A percentile compares a stretch with the other conserved stretches of the same genome.
Evolutionary conservation across 2,888 invertebrate genomes (phyloP).

Genomic region (Heliconius hortense): DNA sequence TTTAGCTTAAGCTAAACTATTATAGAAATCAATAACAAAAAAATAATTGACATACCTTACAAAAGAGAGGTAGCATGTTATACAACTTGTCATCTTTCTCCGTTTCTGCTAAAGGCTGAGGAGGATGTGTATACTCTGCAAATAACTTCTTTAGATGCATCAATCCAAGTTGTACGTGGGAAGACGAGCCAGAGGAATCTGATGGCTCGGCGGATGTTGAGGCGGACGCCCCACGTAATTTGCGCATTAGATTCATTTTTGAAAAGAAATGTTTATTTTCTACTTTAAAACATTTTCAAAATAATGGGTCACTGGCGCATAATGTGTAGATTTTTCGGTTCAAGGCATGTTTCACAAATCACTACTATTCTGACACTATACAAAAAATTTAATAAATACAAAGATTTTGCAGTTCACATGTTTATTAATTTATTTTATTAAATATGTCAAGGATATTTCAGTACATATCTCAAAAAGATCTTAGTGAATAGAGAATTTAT

Average conservation of each 20-base stretch:
- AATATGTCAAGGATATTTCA: constrained; percentile 8
- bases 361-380: constrained; percentile 30
- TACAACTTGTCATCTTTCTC: constrained; percentile 96
- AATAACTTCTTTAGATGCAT: constrained; percentile 98
- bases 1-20: neutral
- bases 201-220: constrained; percentile 79
- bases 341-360: constrained; percentile 32
- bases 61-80: constrained; percentile 98
- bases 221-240: constrained; percentile 85
- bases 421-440: constrained; percentile 23
- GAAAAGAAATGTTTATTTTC: constrained; percentile 24
- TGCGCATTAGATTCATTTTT: constrained; percentile 95
- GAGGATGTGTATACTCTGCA: constrained; percentile 95
- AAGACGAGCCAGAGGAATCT: constrained; percentile 84
- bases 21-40: constrained; percentile 15
- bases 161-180: constrained; percentile 94
- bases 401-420: constrained; percentile 35
- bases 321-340: constrained; percentile 35
- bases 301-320: constrained; percentile 10
- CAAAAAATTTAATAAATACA: constrained; percentile 31
- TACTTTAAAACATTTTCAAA: constrained; percentile 40
- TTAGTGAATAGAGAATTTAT: constrained; percentile 1
- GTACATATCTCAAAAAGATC: neutral
- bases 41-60: constrained; percentile 86
- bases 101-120: constrained; percentile 88